Base-by-base conservation (phyloP, 2,888 invertebrate species). In the Cantharis nigra region DNA sequence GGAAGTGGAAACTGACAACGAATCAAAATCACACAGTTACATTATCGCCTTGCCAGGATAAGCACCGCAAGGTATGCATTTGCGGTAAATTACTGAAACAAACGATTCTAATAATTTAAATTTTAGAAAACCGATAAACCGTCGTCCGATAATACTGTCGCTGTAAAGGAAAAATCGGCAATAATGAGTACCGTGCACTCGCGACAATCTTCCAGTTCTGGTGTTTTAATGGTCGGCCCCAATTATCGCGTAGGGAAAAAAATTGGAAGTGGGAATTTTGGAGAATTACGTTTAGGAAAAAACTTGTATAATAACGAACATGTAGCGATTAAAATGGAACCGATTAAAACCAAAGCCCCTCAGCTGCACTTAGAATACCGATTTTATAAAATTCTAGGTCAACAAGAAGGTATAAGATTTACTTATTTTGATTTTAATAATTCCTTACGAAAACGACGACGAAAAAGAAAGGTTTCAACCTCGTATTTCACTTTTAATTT, bases 241-340 rank as follows among this genome's bases (percentile, higher is more conserved):
- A 99, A 99, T 92, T 99, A 98, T 91, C 95, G 98, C 89, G 99
- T 99, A 87, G 99, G 99, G 86, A 99, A 99, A 92, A 99, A 99
- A 91, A 99, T 99, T 88, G 99, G 99, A 89, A 98, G 98, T 92
- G 99, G 99, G 87, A 99, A 99, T 92, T 99, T 99, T 89, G 99
- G 99, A 83, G 99, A 99, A 92, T 93, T 99, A 85, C 93, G 99
- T 89, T 93, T 99, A 89, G 99, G 98, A 95, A 99, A 99, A 92
- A 99, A 99, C 91, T 93, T 99, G 88, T 99, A 99, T 93, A 99
- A 98, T 93, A 99, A 98, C 93, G 99, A 99, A 92, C 99, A 99
- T 92, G 99, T 99, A 90, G 99, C 99, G 89, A 99, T 99, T 90
- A 99, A 99, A 92, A 94, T 99, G 96, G 99, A 99, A 93, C 98